Percentiles rank a stretch among this genome's conserved stretches.
These are phyloP conservation scores for Meteorus colon DNA, from an alignment of 2,888 invertebrate genomes.

Conservation along the genomic window DNA sequence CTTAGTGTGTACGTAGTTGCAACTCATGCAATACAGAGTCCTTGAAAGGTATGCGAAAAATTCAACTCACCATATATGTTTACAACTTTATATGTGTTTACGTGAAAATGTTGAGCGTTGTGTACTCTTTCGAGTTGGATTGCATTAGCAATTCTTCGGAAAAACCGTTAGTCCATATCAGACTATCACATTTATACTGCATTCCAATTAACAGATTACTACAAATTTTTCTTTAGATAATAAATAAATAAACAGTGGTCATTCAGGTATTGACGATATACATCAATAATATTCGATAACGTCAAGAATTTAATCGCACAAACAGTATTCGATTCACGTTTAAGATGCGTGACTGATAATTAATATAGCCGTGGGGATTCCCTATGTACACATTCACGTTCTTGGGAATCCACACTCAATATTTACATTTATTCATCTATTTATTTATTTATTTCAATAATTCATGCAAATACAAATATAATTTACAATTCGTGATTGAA, in stretches of 20 bases:
- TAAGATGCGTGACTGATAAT: constrained; percentile 1
- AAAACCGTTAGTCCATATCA: constrained; percentile 14
- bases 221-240: neutral
- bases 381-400: neutral
- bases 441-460: too few relatives aligned
- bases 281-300: neutral
- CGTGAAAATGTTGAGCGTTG: neutral
- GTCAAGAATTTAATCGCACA: neutral
- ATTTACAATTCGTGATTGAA: neutral
- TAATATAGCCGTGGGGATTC: neutral
- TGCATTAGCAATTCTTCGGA: neutral
- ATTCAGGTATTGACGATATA: neutral
- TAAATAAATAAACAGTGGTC: constrained; percentile 4
- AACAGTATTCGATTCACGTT: neutral
- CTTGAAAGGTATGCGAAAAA: constrained; percentile 44
- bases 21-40: constrained; percentile 10
- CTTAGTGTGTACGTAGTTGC: constrained; percentile 11
- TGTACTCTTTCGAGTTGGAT: neutral
- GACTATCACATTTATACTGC: neutral
- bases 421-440: neutral
- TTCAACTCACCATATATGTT: constrained; percentile 22
- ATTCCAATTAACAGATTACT: constrained; percentile 24
- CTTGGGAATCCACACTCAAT: neutral
- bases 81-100: neutral
- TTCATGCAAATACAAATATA: neutral